phyloP scores from a whole-genome alignment of 2,113 vertebrate genomes.

The Synodontis membranacea region DNA sequence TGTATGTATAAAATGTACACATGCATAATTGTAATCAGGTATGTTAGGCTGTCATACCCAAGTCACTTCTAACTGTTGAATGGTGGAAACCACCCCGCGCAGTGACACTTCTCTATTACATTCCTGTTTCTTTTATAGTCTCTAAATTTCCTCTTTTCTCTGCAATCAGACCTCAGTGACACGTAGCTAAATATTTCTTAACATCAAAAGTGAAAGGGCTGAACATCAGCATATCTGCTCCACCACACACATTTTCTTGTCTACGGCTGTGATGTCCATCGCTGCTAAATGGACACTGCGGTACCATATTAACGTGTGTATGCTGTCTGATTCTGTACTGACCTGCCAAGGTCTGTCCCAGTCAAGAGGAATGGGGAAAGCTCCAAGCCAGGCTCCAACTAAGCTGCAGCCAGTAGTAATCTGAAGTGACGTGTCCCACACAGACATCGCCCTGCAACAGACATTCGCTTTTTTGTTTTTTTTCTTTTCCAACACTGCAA shows the following conservation, averaged over 20 bases:
- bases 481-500: neutral
- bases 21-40: neutral
- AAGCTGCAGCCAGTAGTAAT: slow-evolving; percentile 86
- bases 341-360: slow-evolving; percentile 99
- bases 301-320: slow-evolving; percentile 6
- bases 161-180: neutral
- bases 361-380: slow-evolving; percentile 93
- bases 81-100: slow-evolving; percentile 4
- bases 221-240: neutral
- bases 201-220: slow-evolving; percentile 1
- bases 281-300: neutral
- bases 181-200: neutral
- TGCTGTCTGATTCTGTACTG: slow-evolving; percentile 49
- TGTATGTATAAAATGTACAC: neutral
- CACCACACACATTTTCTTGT: neutral
- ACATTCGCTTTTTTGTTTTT: neutral
- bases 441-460: slow-evolving; percentile 82
- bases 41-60: neutral
- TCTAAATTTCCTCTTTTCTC: slow-evolving; percentile 3
- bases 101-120: slow-evolving; percentile 10
- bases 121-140: no score
- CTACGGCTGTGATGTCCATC: neutral
- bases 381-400: slow-evolving; percentile 89
- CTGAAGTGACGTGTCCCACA: slow-evolving; percentile 93
- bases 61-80: slow-evolving; percentile 1